These are phyloP conservation scores for Cephus spinipes DNA, from an alignment of 2,888 invertebrate species.

Conservation along the genomic window DNA sequence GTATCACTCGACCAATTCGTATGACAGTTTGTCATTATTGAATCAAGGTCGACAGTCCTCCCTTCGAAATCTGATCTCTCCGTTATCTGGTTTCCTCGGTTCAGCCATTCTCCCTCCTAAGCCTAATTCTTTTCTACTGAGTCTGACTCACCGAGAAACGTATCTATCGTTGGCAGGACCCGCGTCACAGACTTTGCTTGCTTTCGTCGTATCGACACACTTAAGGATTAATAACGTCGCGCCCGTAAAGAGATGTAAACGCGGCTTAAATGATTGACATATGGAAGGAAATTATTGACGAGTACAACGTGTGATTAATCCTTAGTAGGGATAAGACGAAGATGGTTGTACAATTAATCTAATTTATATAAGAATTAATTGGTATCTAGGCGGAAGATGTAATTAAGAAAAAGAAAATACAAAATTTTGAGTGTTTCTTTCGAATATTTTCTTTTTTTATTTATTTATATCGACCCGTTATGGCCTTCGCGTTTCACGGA, in stretches of 20 bases:
- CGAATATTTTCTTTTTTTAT: not conserved
- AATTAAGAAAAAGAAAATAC: not conserved
- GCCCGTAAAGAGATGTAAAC: not conserved
- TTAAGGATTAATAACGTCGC: not conserved
- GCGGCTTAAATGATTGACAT: not conserved
- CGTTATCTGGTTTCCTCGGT: not conserved
- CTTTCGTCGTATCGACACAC: not conserved
- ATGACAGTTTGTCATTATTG: not conserved
- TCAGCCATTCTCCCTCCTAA: not conserved
- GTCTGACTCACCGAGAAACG: not conserved
- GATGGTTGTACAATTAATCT: not conserved
- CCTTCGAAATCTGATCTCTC: not conserved
- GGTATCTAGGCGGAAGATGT: no score
- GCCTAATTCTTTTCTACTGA: not conserved
- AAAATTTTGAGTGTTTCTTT: not conserved
- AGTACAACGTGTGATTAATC: not conserved
- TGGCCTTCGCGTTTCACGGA: not conserved
- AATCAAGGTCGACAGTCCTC: not conserved
- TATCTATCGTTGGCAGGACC: not conserved
- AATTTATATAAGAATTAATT: not conserved
- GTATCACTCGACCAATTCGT: not conserved
- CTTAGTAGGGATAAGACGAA: not conserved
- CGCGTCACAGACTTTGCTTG: not conserved
- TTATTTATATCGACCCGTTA: not conserved
- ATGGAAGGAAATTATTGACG: not conserved